Evolutionary conservation across 1,140 invertebrate genomes (phyloP).

Genomic region (Archegozetes longisetosus): DNA sequence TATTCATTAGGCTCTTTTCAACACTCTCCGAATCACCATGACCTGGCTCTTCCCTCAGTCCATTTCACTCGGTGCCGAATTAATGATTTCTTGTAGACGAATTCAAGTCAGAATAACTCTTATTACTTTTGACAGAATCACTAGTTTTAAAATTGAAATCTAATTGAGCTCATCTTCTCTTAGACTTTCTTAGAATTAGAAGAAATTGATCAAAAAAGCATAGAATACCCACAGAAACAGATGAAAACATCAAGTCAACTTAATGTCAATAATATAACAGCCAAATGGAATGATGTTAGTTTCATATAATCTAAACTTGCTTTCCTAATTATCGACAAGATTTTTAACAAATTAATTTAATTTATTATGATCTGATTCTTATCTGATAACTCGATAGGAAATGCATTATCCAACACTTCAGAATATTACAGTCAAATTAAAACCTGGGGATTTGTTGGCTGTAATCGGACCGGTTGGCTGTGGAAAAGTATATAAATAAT

Average conservation of each 20-base stretch:
- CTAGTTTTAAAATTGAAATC: background rate
- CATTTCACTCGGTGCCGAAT: constrained; percentile 34
- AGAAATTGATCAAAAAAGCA: background rate
- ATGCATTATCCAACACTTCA: constrained; percentile 24
- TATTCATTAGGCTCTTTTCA: constrained; percentile 50
- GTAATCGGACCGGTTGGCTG: constrained; percentile 57
- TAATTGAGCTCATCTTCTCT: background rate
- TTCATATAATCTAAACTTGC: background rate
- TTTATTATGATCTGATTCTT: too few species aligned
- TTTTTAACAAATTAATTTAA: too few species aligned
- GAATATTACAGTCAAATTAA: constrained; percentile 15
- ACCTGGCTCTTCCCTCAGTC: constrained; percentile 54
- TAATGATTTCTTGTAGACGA: constrained; percentile 46
- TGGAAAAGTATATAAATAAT: constrained; percentile 11
- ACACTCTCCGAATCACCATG: constrained; percentile 44
- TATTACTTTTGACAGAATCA: background rate
- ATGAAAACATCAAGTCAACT: background rate
- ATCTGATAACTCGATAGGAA: too few species aligned
- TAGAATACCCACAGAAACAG: background rate
- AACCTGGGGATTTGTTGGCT: constrained; percentile 38
- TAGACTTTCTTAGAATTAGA: background rate
- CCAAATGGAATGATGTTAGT: constrained; percentile 29
- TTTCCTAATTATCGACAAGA: constrained; percentile 47
- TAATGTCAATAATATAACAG: constrained; percentile 22
- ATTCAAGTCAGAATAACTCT: constrained; percentile 24